A percentile compares a stretch with the other conserved stretches of the same genome.
phyloP scores from a whole-genome alignment of 2,113 vertebrate species.

The Pseudois nayaur region DNA sequence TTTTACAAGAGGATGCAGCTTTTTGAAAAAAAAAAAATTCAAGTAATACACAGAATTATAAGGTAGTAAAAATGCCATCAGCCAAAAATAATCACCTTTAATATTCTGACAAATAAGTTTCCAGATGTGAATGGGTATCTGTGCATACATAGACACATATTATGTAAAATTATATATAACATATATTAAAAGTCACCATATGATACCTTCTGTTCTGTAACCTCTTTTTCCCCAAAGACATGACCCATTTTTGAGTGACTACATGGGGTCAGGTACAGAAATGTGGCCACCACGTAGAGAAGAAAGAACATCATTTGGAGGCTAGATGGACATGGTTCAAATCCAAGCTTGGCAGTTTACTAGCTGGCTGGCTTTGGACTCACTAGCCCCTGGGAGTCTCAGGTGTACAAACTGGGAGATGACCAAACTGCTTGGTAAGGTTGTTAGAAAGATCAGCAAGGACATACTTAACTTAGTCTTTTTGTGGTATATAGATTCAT shows the following conservation, averaged over 20 bases:
- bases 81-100: neutral
- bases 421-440: neutral
- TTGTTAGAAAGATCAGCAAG: neutral
- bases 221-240: neutral
- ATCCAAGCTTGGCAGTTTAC: neutral
- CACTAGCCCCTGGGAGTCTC: neutral
- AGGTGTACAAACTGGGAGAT: neutral
- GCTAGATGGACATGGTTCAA: neutral
- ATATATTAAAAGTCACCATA: neutral
- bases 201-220: neutral
- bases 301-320: neutral
- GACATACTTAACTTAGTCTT: no score
- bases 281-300: fast-evolving
- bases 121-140: neutral
- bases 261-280: neutral
- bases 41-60: neutral
- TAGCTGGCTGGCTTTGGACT: neutral
- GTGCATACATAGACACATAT: no score
- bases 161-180: neutral
- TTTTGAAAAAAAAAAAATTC: neutral
- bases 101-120: neutral
- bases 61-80: neutral
- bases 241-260: neutral
- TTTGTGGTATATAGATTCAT: neutral
- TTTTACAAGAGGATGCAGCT: neutral